Percentiles rank a stretch among this genome's conserved stretches.
Evolutionary conservation across 2,888 invertebrate genomes (phyloP).

Genomic region (Amitus sp.): DNA sequence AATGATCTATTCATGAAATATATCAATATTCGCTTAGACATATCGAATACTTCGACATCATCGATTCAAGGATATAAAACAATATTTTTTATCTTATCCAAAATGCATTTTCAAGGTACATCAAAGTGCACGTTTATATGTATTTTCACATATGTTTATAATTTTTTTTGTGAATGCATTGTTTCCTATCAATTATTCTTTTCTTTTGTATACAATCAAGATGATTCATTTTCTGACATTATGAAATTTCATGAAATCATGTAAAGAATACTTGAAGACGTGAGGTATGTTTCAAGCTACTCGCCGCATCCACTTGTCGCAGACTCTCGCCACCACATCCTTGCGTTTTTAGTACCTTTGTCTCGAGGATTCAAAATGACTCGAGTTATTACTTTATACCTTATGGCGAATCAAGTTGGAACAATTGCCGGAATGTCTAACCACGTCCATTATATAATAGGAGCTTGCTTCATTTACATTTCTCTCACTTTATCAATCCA

Average conservation of each 20-base stretch:
- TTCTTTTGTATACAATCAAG: slow-evolving; percentile 27
- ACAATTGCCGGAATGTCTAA: slow-evolving; percentile 46
- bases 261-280: slow-evolving; percentile 47
- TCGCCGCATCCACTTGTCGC: slow-evolving; percentile 34
- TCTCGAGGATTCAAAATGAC: slow-evolving; percentile 6
- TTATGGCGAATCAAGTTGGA: slow-evolving; percentile 28
- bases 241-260: slow-evolving; percentile 65
- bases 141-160: slow-evolving; percentile 40
- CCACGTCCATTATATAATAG: slow-evolving; percentile 42
- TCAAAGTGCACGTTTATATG: slow-evolving; percentile 43
- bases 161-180: slow-evolving; percentile 37
- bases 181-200: slow-evolving; percentile 20
- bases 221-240: slow-evolving; percentile 47
- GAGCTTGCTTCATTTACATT: slow-evolving; percentile 24
- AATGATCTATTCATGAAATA: slow-evolving; percentile 63
- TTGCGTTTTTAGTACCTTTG: slow-evolving; percentile 7
- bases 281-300: slow-evolving; percentile 43
- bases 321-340: slow-evolving; percentile 17
- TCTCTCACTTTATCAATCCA: slow-evolving; percentile 4
- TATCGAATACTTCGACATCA: slow-evolving; percentile 59
- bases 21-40: slow-evolving; percentile 55
- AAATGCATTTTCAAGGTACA: slow-evolving; percentile 52
- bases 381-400: slow-evolving; percentile 21
- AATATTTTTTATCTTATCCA: slow-evolving; percentile 52
- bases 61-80: slow-evolving; percentile 58